phyloP scores from a whole-genome alignment of 2,888 invertebrate species.

The Chloromyia formosa region DNA sequence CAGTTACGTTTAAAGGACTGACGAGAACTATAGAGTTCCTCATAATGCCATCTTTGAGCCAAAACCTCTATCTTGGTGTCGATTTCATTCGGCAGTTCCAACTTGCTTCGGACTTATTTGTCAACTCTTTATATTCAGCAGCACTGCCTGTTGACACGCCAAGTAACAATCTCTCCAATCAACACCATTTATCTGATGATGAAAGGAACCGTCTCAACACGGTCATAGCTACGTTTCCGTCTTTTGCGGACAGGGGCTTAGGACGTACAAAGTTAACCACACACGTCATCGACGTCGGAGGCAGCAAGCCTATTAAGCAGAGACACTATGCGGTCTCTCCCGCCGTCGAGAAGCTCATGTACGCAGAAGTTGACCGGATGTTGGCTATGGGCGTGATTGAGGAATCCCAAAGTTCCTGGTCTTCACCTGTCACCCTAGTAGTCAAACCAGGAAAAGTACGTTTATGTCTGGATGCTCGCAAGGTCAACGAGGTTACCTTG shows the following conservation, averaged over 20 bases:
- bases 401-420: constrained; percentile 54
- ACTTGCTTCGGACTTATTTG: background rate
- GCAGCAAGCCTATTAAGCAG: constrained; percentile 46
- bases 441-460: constrained; percentile 52
- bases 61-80: background rate
- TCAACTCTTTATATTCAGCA: background rate
- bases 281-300: constrained; percentile 50
- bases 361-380: constrained; percentile 56
- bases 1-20: background rate
- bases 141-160: background rate
- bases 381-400: constrained; percentile 54
- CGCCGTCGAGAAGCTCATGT: constrained; percentile 47
- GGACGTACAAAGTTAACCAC: constrained; percentile 47
- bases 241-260: background rate
- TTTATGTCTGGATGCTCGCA: constrained; percentile 53
- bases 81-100: background rate
- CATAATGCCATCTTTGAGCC: background rate
- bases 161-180: background rate
- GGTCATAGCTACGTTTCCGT: background rate
- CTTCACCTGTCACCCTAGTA: constrained; percentile 54
- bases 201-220: background rate
- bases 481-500: constrained; percentile 54
- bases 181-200: background rate
- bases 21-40: background rate
- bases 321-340: constrained; percentile 50